Evolutionary conservation across 2,113 vertebrate genomes (phyloP).

Genomic region (Tauraco erythrolophus): DNA sequence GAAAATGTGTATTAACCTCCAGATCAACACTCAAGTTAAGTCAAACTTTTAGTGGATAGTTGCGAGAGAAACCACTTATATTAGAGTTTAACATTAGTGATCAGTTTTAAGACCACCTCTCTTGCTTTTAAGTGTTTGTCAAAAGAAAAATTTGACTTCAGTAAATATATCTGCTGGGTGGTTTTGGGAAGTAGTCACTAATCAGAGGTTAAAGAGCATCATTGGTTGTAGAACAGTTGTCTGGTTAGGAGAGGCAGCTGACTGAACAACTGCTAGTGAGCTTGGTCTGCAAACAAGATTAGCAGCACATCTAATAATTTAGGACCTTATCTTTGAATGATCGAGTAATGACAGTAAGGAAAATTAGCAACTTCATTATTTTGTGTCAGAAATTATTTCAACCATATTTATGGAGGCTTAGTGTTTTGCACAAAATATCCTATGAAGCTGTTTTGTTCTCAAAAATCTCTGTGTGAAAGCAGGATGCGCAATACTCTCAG

Average conservation of each 20-base stretch:
- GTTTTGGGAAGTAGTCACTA: not conserved
- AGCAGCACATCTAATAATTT: not conserved
- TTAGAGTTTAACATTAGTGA: not conserved
- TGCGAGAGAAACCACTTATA: not conserved
- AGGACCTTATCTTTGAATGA: not conserved
- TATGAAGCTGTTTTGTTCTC: not conserved
- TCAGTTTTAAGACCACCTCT: not conserved
- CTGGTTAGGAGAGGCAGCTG: not conserved
- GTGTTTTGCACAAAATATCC: not conserved
- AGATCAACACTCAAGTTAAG: not conserved
- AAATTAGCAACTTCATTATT: not conserved
- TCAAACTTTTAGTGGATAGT: not conserved
- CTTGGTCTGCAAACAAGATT: not conserved
- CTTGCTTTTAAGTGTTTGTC: not conserved
- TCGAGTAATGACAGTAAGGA: not conserved
- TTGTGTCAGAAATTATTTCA: not conserved
- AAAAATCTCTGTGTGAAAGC: not conserved
- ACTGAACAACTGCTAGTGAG: not conserved
- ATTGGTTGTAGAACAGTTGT: not conserved
- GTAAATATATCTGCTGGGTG: not conserved
- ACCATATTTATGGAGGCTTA: not conserved
- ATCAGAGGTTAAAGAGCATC: not conserved
- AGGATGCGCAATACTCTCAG: not conserved
- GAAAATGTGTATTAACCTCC: not conserved
- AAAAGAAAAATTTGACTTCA: not conserved